phyloP scores from a whole-genome alignment of 2,888 invertebrate species.

The Ditula angustiorana region DNA sequence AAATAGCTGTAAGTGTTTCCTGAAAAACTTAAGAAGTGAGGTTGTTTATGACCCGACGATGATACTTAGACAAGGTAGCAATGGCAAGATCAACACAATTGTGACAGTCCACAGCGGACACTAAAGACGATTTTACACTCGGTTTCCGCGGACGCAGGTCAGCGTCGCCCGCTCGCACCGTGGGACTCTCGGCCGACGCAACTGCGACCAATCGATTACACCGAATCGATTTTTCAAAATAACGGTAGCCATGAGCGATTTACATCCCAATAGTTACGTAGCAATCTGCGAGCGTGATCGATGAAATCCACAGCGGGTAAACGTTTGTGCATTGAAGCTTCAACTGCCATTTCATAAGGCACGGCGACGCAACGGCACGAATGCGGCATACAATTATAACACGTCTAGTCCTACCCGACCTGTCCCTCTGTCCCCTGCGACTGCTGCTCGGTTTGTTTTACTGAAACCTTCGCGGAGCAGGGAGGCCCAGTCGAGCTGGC shows the following conservation, averaged over 20 bases:
- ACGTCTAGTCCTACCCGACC: slow-evolving; percentile 63
- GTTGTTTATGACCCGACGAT: not conserved
- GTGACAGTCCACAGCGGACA: slow-evolving; percentile 60
- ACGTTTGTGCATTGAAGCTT: slow-evolving; percentile 80
- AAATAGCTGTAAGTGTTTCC: too few species aligned
- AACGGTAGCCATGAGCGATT: slow-evolving; percentile 80
- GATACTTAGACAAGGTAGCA: not conserved
- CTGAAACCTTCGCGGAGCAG: slow-evolving; percentile 45
- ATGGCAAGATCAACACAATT: slow-evolving; percentile 50
- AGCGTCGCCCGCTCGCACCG: slow-evolving; percentile 60
- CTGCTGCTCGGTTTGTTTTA: slow-evolving; percentile 43
- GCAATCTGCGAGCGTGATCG: slow-evolving; percentile 82
- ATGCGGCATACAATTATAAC: slow-evolving; percentile 62
- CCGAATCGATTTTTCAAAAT: slow-evolving; percentile 82
- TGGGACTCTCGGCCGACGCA: slow-evolving; percentile 79
- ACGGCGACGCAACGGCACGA: slow-evolving; percentile 70
- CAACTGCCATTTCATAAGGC: slow-evolving; percentile 83
- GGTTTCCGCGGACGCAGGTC: slow-evolving; percentile 53
- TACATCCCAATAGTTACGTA: slow-evolving; percentile 80
- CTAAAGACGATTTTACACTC: slow-evolving; percentile 70
- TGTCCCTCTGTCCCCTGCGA: slow-evolving; percentile 42
- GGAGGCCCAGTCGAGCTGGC: slow-evolving; percentile 59
- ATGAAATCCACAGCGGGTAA: slow-evolving; percentile 80
- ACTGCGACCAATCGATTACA: slow-evolving; percentile 79
- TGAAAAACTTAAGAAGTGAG: not conserved